Evolutionary conservation across 2,113 vertebrate species (phyloP), one percentile per base, ranked within the genome.

Genomic region (Columba livia): DNA sequence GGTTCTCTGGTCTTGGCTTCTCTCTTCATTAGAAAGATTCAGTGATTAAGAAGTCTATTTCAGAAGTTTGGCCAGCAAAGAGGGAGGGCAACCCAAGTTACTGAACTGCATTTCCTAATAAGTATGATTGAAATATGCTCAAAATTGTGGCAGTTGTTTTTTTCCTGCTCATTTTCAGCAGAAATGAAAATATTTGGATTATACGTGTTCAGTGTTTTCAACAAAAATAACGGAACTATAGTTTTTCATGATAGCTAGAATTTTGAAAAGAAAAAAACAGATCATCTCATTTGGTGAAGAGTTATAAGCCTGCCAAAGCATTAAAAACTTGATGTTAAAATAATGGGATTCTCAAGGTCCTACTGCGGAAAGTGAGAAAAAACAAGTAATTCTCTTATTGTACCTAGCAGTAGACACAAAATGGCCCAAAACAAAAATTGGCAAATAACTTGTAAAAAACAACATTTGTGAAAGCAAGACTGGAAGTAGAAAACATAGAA

Each of bases 321-420:
- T 48, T 53, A 82, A 88, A 93, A 89, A 28, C 4, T 12, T 87
- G n/a, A n/a, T 29, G 28, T 57, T 80, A 40, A 92, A 92, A 60
- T 7, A 60, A 29, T 31, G 1, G 4, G 2, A 88, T 77, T 86
- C 6, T 54, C n/a, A 31, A 85, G 40, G 6, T 11, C 2, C 1
- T 79, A 10, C 5, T 64, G 11, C 15, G 53, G 38, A 81, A 96
- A 47, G 23, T 29, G 10, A 88, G 44, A 79, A 32, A 80, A 88
- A 75, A 10, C 15, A 62, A 77, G 11, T 48, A 56, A 65, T 51
- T 84, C 2, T 42, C 38, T 87, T 42, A 34, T 21, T 64, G 15
- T 25, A 79, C 20, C 25, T 44, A 64, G 8, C 31, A 54, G 15
- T 25, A 75, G 29, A 64, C 8, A 38, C 53, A 89, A 96, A 78